phyloP scores from a whole-genome alignment of 2,888 invertebrate species.

The Mesopsocus fuscifrons region DNA sequence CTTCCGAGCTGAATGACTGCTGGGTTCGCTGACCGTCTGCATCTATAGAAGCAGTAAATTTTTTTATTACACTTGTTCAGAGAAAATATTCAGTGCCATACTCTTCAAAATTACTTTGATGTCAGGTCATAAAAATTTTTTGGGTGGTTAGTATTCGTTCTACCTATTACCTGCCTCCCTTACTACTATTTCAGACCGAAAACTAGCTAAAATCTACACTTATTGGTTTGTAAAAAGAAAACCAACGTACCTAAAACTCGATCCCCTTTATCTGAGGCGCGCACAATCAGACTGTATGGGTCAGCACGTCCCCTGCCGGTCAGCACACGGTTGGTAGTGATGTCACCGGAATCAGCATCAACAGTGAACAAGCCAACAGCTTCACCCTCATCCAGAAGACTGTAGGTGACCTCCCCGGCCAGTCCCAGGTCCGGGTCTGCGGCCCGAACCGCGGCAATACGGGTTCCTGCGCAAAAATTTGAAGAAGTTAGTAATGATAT shows the following conservation, averaged over 20 bases:
- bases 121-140: no score
- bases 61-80: no score
- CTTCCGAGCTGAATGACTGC: slow-evolving; percentile 31
- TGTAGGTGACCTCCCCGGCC: slow-evolving; percentile 50
- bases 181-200: no score
- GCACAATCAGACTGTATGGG: slow-evolving; percentile 44
- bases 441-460: slow-evolving; percentile 47
- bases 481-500: no score
- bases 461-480: no score
- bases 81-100: no score
- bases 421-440: slow-evolving; percentile 57
- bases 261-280: slow-evolving; percentile 48
- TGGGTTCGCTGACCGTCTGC: neutral
- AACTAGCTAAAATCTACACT: neutral
- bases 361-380: slow-evolving; percentile 49
- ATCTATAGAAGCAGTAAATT: no score
- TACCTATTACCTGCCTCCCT: no score
- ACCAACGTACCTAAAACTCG: slow-evolving; percentile 26
- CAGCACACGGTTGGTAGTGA: slow-evolving; percentile 41
- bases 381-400: slow-evolving; percentile 52
- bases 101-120: no score
- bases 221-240: neutral
- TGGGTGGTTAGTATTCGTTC: no score
- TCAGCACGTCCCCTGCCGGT: slow-evolving; percentile 59
- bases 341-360: slow-evolving; percentile 41